A percentile compares a stretch with the other conserved stretches of the same genome.
These are phyloP conservation scores for Tautogolabrus adspersus DNA, from an alignment of 2,113 vertebrate species.

Conservation along the genomic window DNA sequence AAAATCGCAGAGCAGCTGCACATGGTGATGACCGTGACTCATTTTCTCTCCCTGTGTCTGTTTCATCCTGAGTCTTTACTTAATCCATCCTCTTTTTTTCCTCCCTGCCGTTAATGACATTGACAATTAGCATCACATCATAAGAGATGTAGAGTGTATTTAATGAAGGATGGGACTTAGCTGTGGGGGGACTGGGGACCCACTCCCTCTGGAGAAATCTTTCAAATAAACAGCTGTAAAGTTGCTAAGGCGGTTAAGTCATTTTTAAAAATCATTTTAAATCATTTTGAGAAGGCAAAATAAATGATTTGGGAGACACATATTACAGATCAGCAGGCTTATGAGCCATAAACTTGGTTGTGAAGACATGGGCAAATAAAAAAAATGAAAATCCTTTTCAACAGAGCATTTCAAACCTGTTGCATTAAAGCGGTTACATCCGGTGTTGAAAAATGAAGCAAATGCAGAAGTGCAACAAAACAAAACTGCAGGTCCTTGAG, in stretches of 20 bases:
- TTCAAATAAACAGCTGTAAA: constrained; percentile 41
- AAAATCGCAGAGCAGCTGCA: constrained; percentile 60
- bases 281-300: neutral
- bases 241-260: constrained; percentile 22
- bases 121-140: constrained; percentile 40
- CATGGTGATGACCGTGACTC: constrained; percentile 45
- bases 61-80: constrained; percentile 23
- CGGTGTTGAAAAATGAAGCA: too few species aligned
- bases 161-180: constrained; percentile 24
- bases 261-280: too few species aligned
- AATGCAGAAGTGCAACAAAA: too few species aligned
- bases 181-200: neutral
- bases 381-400: neutral
- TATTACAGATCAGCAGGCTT: neutral
- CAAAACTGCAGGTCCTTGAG: too few species aligned
- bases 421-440: too few species aligned
- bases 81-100: constrained; percentile 26
- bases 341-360: neutral
- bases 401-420: too few species aligned
- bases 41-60: constrained; percentile 29
- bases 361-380: neutral
- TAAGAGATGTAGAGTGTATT: constrained; percentile 33
- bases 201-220: constrained; percentile 15
- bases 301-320: neutral
- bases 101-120: constrained; percentile 43